A percentile compares a stretch with the other conserved stretches of the same genome.
These are phyloP conservation scores for Scaptomyza montana DNA, from an alignment of 1,140 invertebrate species.

Conservation along the genomic window DNA sequence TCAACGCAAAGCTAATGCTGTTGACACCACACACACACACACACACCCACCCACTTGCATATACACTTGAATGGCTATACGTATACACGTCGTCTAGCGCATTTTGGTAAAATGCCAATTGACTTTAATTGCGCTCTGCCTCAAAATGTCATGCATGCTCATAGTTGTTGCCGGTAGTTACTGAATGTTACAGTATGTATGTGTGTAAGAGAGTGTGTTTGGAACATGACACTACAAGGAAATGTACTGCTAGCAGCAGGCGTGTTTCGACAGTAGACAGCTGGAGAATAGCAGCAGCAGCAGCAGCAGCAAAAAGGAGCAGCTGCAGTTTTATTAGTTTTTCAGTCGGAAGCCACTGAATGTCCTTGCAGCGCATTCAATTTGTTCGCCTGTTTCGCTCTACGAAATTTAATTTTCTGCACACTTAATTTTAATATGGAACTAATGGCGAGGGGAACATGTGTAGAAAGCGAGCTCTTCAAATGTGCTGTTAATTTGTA, in stretches of 20 bases:
- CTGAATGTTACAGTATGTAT: constrained; percentile 15
- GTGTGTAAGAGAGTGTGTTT: constrained; percentile 16
- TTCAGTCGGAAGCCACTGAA: constrained; percentile 59
- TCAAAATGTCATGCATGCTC: constrained; percentile 58
- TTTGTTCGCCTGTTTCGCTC: constrained; percentile 10
- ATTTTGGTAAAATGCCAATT: constrained; percentile 78
- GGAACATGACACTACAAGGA: constrained; percentile 31
- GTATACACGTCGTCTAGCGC: constrained; percentile 66
- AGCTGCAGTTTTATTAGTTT: constrained; percentile 68
- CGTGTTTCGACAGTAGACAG: constrained; percentile 6
- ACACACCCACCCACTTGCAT: neutral
- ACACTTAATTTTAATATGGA: constrained; percentile 68
- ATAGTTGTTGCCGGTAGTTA: constrained; percentile 13
- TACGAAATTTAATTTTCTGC: constrained; percentile 74
- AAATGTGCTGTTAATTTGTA: constrained; percentile 70
- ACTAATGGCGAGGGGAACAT: constrained; percentile 12
- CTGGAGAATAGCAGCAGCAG: constrained; percentile 10
- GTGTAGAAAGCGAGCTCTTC: neutral
- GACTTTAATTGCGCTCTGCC: constrained; percentile 74
- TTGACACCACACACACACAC: constrained; percentile 34
- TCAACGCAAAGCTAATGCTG: constrained; percentile 58
- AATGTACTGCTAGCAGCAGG: constrained; percentile 38
- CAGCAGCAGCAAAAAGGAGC: constrained; percentile 7
- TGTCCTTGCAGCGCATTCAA: constrained; percentile 62
- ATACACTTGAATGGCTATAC: constrained; percentile 55